Evolutionary conservation across 2,797 vertebrate genomes (phyloP).

Genomic region (Masticophis lateralis): DNA sequence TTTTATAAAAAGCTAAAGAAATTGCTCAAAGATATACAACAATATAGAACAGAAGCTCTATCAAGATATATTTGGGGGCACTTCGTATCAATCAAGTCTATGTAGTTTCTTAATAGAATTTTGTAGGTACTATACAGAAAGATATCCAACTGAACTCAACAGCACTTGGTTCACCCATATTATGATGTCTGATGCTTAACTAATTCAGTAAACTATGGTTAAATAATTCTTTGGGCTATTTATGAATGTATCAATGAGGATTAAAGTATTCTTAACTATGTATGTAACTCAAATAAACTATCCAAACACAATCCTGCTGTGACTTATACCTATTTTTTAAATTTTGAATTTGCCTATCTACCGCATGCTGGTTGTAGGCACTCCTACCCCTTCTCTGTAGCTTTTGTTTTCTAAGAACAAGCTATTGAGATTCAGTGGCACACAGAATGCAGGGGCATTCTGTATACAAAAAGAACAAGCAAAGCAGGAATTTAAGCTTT

Average conservation of each 20-base stretch:
- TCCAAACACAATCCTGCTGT: background rate
- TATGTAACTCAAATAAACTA: background rate
- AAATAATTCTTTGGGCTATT: background rate
- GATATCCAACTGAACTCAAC: background rate
- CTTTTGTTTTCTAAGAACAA: background rate
- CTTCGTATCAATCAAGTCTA: background rate
- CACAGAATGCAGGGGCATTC: too few species aligned
- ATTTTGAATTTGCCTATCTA: background rate
- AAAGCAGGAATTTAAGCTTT: background rate
- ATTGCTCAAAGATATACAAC: background rate
- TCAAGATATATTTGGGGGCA: background rate
- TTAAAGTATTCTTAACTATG: background rate
- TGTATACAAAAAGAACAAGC: background rate
- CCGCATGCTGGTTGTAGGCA: background rate
- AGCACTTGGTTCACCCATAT: background rate
- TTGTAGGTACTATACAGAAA: background rate
- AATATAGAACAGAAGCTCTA: background rate
- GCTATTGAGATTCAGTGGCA: background rate
- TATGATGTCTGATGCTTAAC: background rate
- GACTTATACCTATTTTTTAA: background rate
- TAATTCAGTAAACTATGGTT: background rate
- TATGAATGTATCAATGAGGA: background rate
- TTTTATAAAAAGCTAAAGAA: background rate
- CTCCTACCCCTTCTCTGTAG: background rate
- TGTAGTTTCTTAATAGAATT: background rate